Evolutionary conservation across 1,140 invertebrate species (phyloP).

Genomic region (Ruditapes philippinarum): DNA sequence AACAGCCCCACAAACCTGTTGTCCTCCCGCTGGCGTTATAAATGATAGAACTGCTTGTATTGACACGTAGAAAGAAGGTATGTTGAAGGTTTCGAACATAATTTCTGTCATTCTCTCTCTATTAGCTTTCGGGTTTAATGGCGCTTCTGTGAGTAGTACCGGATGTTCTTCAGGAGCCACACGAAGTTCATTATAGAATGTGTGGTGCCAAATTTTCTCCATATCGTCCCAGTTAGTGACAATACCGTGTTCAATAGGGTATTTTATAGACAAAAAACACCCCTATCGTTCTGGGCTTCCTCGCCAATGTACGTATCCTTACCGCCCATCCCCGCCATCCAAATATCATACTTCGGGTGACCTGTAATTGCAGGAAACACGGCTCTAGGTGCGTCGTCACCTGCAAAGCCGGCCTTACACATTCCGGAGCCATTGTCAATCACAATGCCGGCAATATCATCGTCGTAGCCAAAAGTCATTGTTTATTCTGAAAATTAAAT

Average conservation of each 20-base stretch:
- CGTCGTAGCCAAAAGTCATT: conserved; percentile 86
- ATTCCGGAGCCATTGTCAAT: conserved; percentile 96
- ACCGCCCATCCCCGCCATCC: conserved; percentile 39
- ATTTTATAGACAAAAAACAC: conserved; percentile 87
- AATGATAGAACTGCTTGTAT: conserved; percentile 50
- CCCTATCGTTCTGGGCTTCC: conserved; percentile 90
- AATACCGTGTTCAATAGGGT: conserved; percentile 88
- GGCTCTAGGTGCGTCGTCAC: conserved; percentile 95
- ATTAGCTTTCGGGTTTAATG: conserved; percentile 83
- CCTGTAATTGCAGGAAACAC: conserved; percentile 96
- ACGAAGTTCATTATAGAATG: conserved; percentile 95
- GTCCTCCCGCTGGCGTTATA: conserved; percentile 44
- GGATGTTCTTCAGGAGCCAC: conserved; percentile 86
- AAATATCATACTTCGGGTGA: conserved; percentile 91
- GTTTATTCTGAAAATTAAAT: neutral
- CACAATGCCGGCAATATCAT: conserved; percentile 94
- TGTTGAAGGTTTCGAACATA: conserved; percentile 59
- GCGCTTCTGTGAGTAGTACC: conserved; percentile 82
- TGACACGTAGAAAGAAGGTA: conserved; percentile 60
- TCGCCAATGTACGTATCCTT: conserved; percentile 86
- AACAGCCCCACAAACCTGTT: conserved; percentile 90
- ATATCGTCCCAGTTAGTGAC: conserved; percentile 97
- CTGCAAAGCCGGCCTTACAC: conserved; percentile 97
- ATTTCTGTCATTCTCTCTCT: conserved; percentile 88
- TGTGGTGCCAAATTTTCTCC: conserved; percentile 89